Evolutionary conservation across 1,140 invertebrate genomes (phyloP), one percentile per base, ranked within the genome.

Genomic region (Drosophila bocki): DNA sequence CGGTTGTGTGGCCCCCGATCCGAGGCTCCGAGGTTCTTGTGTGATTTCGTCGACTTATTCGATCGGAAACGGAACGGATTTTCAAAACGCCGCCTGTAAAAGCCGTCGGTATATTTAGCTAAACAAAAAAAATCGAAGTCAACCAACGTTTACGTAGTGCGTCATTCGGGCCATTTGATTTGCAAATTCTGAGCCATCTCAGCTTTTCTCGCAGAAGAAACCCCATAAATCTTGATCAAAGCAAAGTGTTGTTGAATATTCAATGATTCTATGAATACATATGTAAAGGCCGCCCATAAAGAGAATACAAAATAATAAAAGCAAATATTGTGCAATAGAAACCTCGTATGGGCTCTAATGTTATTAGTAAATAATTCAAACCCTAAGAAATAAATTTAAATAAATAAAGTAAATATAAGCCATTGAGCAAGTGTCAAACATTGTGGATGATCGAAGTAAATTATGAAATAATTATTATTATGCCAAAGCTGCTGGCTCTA

Each of bases 241-340:
- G 82, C 80, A 62, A 82, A 65, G 80, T 87, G 76, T 56, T 87
- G 71, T 59, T 86, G 80, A 87, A 87, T 88, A 88, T 83, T 84
- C 84, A 87, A 84, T 85, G 42, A 67, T 77, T 67, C 69, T 51
- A 33, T 72, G 53, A 62, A 80, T 70, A 69, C 54, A 42, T 42
- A 50, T 67, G 67, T 35, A 32, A 60, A 62, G n/a, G n/a, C n/a
- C n/a, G n/a, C n/a, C n/a, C n/a, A n/a, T n/a, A n/a, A n/a, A n/a
- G n/a, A n/a, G 62, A 65, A 54, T 37, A 59, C 13, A 37, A 47
- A 50, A 56, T 61, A 76, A 70, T 47, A 42, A 69, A 63, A 62
- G 37, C 75, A 57, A 62, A 70, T 64, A 78, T 59, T 78, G 76
- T 78, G 76, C 76, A 78, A 78, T 54, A 78, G 53, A 58, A 68